Conservation (phyloP, 1,140 invertebrate species). For the Papilio polyxenes region DNA sequence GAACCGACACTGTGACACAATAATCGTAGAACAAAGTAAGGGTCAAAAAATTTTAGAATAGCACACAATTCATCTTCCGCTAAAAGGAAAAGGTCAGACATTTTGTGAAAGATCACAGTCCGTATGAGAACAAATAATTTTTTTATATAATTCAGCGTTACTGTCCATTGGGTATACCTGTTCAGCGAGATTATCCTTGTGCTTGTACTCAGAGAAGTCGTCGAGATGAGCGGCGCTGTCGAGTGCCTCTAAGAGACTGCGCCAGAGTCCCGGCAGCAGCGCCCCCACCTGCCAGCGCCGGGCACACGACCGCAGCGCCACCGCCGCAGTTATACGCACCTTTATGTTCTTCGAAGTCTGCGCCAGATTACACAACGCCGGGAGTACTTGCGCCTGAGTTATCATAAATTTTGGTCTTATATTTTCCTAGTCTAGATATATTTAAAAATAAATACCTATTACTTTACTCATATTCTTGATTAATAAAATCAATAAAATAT, state of each 20-base stretch:
- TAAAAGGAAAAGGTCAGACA: no score
- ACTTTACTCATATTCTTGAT: no score
- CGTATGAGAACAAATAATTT: no score
- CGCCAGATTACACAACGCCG: constrained; percentile 76
- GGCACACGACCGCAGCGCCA: constrained; percentile 84
- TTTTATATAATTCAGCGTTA: no score
- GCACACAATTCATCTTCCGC: no score
- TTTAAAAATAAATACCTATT: no score
- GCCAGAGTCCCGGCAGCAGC: constrained; percentile 84
- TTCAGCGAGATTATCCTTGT: constrained; percentile 85
- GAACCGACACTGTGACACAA: no score
- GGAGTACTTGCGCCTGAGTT: constrained; percentile 73
- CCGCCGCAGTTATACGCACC: constrained; percentile 90
- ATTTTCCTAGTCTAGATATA: neutral
- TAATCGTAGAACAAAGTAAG: neutral
- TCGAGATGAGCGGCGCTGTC: constrained; percentile 88
- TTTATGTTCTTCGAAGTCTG: constrained; percentile 83
- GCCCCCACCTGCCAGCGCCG: constrained; percentile 82
- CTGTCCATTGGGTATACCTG: constrained; percentile 52
- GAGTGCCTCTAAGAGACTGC: constrained; percentile 84
- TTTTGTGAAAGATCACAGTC: no score
- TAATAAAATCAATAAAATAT: neutral
- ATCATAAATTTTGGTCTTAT: neutral
- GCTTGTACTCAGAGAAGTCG: constrained; percentile 90
- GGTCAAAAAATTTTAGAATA: no score